Evolutionary conservation across 2,888 invertebrate genomes (phyloP).

Genomic region (Entomobrya proxima): DNA sequence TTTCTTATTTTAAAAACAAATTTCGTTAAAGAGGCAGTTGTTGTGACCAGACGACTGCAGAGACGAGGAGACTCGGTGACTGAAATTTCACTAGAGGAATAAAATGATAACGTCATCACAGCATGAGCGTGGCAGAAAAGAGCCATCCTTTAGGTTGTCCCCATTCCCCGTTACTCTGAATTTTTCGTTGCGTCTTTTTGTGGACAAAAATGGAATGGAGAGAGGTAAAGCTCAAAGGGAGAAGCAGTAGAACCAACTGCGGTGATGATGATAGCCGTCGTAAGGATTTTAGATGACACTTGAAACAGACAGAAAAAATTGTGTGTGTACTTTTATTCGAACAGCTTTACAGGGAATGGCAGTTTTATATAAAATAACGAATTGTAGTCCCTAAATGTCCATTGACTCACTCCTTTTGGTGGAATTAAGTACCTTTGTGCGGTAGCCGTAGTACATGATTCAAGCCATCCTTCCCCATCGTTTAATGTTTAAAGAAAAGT

Average conservation of each 20-base stretch:
- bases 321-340: conserved; percentile 32
- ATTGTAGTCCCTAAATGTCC: conserved; percentile 30
- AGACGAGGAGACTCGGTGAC: conserved; percentile 15
- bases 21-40: conserved; percentile 15
- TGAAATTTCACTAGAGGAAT: conserved; percentile 16
- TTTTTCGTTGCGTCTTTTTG: background rate
- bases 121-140: background rate
- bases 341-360: background rate
- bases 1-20: conserved; percentile 33
- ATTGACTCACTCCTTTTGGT: conserved; percentile 39
- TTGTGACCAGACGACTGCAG: background rate
- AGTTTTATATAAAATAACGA: background rate
- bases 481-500: conserved; percentile 16
- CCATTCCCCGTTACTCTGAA: background rate
- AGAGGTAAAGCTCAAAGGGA: background rate
- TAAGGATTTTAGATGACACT: conserved; percentile 66
- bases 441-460: background rate
- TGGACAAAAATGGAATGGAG: conserved; percentile 10
- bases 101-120: conserved; percentile 49
- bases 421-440: conserved; percentile 8
- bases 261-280: conserved; percentile 40
- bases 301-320: conserved; percentile 58
- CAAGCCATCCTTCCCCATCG: conserved; percentile 14
- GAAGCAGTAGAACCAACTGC: background rate
- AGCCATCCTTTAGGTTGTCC: conserved; percentile 8